Conservation (phyloP, 2,797 vertebrate genomes). For the Bovichtus variegatus region DNA sequence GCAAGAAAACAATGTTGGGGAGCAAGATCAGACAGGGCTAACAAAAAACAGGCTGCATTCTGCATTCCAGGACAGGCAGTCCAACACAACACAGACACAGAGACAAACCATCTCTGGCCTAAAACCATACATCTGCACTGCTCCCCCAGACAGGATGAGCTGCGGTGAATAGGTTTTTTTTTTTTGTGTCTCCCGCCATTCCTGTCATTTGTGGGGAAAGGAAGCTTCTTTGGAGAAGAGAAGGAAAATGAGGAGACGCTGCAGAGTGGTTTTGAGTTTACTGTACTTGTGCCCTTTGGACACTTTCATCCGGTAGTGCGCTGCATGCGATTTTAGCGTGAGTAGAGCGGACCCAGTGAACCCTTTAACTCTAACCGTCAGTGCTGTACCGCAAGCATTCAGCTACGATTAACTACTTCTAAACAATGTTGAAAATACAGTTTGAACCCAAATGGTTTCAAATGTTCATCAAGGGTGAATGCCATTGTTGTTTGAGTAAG, state of each 20-base stretch:
- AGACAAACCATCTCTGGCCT: constrained; percentile 66
- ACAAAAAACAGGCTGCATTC: constrained; percentile 75
- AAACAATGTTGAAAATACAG: constrained; percentile 5
- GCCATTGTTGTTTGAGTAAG: not conserved
- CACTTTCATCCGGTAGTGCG: constrained; percentile 9
- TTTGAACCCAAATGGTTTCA: not conserved
- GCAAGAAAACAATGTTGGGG: constrained; percentile 60
- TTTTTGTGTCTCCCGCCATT: constrained; percentile 53
- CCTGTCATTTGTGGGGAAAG: constrained; percentile 60
- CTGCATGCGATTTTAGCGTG: constrained; percentile 1
- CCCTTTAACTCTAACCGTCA: not conserved
- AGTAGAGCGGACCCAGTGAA: constrained; percentile 37
- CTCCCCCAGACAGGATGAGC: constrained; percentile 54
- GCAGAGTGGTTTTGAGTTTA: constrained; percentile 41
- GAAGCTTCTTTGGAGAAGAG: constrained; percentile 31
- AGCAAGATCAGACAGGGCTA: constrained; percentile 69
- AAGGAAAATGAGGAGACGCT: constrained; percentile 38
- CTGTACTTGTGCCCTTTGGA: constrained; percentile 35
- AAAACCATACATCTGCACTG: constrained; percentile 66
- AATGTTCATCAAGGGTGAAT: not conserved
- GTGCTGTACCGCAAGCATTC: not conserved
- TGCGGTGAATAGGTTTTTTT: constrained; percentile 46
- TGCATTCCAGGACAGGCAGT: constrained; percentile 68
- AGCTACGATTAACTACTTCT: constrained; percentile 14
- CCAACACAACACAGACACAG: constrained; percentile 66